Evolutionary conservation across 2,113 vertebrate genomes (phyloP).

Genomic region (Chionomys nivalis): DNA sequence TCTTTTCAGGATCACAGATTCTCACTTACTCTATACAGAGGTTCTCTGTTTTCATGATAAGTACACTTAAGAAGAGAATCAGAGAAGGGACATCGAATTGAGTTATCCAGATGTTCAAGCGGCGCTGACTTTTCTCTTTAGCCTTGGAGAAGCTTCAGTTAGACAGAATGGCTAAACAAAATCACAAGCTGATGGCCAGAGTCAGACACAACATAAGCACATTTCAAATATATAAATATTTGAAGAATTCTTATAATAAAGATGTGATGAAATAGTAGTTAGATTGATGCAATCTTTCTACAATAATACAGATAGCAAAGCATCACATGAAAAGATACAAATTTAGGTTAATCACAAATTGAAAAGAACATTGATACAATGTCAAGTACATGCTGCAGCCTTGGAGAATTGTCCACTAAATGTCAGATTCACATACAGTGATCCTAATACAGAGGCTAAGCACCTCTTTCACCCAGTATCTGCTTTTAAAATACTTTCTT

Average conservation of each 20-base stretch:
- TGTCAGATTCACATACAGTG: neutral
- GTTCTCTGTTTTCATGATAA: neutral
- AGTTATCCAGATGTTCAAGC: neutral
- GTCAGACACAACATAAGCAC: neutral
- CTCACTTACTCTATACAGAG: neutral
- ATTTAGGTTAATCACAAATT: neutral
- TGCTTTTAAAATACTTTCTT: neutral
- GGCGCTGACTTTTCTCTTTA: fast-evolving
- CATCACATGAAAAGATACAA: neutral
- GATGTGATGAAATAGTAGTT: neutral
- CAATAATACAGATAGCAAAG: neutral
- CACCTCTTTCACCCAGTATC: neutral
- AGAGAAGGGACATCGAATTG: too few relatives aligned
- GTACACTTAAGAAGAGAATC: neutral
- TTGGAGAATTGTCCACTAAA: neutral
- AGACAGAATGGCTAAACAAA: neutral
- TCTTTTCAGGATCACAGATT: neutral
- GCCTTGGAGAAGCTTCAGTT: neutral
- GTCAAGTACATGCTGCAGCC: neutral
- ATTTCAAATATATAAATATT: neutral
- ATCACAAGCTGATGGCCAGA: neutral
- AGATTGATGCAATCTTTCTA: neutral
- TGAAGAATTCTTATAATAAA: neutral
- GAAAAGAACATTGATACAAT: neutral
- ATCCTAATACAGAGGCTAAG: neutral